phyloP scores from a whole-genome alignment of 2,797 vertebrate species.

The Myripristis jacobus region DNA sequence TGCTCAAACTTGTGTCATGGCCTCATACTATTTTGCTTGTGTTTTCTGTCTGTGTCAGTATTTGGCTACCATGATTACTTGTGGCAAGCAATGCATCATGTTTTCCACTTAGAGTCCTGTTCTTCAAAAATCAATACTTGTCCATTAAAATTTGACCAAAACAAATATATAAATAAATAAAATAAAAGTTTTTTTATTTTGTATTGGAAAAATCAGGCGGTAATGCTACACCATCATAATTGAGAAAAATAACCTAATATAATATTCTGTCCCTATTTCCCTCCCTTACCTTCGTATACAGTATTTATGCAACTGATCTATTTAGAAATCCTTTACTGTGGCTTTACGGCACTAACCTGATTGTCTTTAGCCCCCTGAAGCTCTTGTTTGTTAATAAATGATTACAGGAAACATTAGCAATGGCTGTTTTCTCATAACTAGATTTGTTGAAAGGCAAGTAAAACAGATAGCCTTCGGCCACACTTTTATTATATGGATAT shows the following conservation, averaged over 20 bases:
- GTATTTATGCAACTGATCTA: slow-evolving; percentile 30
- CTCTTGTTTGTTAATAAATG: slow-evolving; percentile 82
- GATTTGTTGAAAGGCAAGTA: slow-evolving; percentile 63
- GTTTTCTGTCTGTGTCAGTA: background rate
- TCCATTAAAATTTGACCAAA: background rate
- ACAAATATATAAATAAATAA: background rate
- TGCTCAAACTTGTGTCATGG: background rate
- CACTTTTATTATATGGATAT: slow-evolving; percentile 59
- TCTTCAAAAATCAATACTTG: slow-evolving; percentile 14
- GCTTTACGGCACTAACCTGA: slow-evolving; percentile 45
- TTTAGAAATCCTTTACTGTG: slow-evolving; percentile 44
- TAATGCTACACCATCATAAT: slow-evolving; percentile 26
- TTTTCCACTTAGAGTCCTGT: background rate
- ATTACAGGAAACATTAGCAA: slow-evolving; percentile 79
- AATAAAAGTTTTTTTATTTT: slow-evolving; percentile 33
- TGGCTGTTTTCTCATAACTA: slow-evolving; percentile 57
- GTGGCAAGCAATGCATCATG: background rate
- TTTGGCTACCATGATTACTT: slow-evolving; percentile 78
- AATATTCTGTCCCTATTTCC: slow-evolving; percentile 18
- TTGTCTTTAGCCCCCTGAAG: slow-evolving; percentile 77
- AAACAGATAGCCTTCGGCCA: slow-evolving; percentile 62
- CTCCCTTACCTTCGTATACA: slow-evolving; percentile 7
- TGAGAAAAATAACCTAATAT: slow-evolving; percentile 26
- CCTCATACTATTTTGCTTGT: background rate
- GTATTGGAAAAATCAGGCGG: slow-evolving; percentile 20